A percentile compares a stretch with the other conserved stretches of the same genome.
Conservation (phyloP, 2,113 vertebrate genomes). For the Sus scrofa region T2T-Sscrofa CM000829.6:70960001-70960500, state of each 20-base stretch:
- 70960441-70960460: neutral
- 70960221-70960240: conserved; percentile 66
- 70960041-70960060: too few relatives aligned
- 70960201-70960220: conserved; percentile 62
- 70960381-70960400: neutral
- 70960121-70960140: neutral
- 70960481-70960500: neutral
- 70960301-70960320: conserved; percentile 70
- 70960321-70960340: conserved; percentile 61
- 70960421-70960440: neutral
- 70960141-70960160: neutral
- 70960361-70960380: conserved; percentile 8
- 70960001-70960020: too few relatives aligned
- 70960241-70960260: conserved; percentile 67
- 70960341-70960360: conserved; percentile 68
- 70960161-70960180: neutral
- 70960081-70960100: neutral
- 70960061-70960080: neutral
- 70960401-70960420: neutral
- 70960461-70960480: neutral
- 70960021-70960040: too few relatives aligned
- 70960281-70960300: conserved; percentile 67
- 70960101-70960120: neutral
- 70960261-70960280: conserved; percentile 72
- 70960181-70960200: conserved; percentile 36